Evolutionary conservation across 2,113 vertebrate species (phyloP), one percentile per base, ranked within the genome.

Genomic region (Sula dactylatra): DNA sequence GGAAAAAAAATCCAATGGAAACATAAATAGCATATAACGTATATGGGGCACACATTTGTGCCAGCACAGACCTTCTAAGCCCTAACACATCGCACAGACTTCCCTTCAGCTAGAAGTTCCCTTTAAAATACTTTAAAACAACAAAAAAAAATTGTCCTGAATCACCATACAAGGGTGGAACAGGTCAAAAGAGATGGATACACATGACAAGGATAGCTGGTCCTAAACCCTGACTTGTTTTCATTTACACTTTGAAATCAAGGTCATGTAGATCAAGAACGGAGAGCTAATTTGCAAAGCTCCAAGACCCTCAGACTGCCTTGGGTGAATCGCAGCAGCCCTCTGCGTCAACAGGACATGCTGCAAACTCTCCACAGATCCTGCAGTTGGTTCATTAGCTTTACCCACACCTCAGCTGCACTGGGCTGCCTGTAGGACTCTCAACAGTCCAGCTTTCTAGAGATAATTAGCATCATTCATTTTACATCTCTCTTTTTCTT

Each of bases 1-100:
- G 45, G 40, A 11, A 86, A 82, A 97, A 97, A 96, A 94, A 85
- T 80, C 74, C 77, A 90, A 49, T 93, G 96, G 97, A 97, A 98
- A 98, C 58, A 96, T 93, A 97, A 97, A 98, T 92, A 98, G 52
- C 5, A 1, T 91, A 86, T 95, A 96, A 94, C 45, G 17, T 97
- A 96, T 90, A 96, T 83, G 73, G 93, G 78, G 64, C 79, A 94
- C 58, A 96, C 91, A 82, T 61, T 92, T 93, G 82, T 93, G 88
- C 90, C 95, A 96, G 86, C 49, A 88, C 29, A 94, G 88, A 79
- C 86, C 84, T 94, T 82, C 92, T 89, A 95, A 96, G 73, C 42
- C 65, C 67, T 91, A 92, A 92, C 67, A 96, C 77, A 87, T 86
- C 34, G 13, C 64, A 86, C 70, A 96, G 94, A 69, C 55, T 95